Conservation (phyloP, 2,797 vertebrate genomes). For the Lagodon rhomboides region DNA sequence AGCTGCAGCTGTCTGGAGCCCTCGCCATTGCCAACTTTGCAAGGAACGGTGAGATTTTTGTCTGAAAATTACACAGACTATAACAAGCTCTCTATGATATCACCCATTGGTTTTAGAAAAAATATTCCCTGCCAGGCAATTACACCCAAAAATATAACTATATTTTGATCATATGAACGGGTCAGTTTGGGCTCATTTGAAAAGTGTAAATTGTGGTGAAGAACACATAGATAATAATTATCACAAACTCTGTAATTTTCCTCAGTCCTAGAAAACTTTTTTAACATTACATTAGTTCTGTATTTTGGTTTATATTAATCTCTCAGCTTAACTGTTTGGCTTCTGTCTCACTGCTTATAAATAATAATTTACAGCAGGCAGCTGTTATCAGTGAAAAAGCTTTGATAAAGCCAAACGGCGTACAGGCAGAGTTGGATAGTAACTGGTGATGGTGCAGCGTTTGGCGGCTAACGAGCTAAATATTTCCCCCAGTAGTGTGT, state of each 20-base stretch:
- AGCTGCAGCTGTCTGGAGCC: conserved; percentile 84
- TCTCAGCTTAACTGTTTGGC: no score
- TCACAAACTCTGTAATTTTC: neutral
- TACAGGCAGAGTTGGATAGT: no score
- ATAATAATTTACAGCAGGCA: no score
- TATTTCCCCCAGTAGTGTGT: no score
- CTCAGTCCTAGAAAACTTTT: no score
- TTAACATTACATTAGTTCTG: no score
- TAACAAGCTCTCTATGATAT: neutral
- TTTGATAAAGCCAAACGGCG: no score
- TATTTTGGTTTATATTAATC: no score
- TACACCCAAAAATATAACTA: neutral
- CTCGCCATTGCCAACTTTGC: conserved; percentile 86
- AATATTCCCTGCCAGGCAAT: neutral
- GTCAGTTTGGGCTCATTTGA: neutral
- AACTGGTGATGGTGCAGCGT: no score
- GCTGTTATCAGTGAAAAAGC: no score
- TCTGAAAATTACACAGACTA: neutral
- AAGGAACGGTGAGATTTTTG: conserved; percentile 77
- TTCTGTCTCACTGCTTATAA: neutral
- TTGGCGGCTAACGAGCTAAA: no score
- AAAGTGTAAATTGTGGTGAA: neutral
- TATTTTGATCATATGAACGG: neutral
- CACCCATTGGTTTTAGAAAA: neutral
- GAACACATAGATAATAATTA: neutral